phyloP scores from a whole-genome alignment of 2,797 vertebrate genomes.

The Poecilia velifera region DNA sequence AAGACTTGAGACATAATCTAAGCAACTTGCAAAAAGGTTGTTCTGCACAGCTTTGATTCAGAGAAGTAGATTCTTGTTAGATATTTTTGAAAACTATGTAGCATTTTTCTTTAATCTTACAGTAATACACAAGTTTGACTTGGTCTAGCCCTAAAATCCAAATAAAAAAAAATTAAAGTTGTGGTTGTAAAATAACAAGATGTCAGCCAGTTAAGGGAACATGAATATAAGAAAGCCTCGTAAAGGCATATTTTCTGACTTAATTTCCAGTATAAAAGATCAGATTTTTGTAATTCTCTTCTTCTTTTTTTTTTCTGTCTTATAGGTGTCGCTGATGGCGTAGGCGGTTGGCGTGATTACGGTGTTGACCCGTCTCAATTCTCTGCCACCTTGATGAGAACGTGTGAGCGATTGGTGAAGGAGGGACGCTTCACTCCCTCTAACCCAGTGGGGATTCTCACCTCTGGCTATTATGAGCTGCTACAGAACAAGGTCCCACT shows the following conservation, averaged over 20 bases:
- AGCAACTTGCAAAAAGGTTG: background rate
- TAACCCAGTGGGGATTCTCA: conserved; percentile 95
- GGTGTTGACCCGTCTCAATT: conserved; percentile 98
- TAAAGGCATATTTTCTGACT: background rate
- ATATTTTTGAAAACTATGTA: background rate
- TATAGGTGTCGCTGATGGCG: conserved; percentile 95
- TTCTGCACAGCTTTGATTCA: background rate
- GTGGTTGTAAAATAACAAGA: too few species aligned
- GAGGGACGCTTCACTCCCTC: conserved; percentile 95
- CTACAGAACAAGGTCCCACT: conserved; percentile 98
- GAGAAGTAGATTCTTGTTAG: background rate
- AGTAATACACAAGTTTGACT: background rate
- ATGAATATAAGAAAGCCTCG: background rate
- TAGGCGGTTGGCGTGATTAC: conserved; percentile 99
- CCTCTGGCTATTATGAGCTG: conserved; percentile 94
- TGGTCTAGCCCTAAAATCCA: background rate
- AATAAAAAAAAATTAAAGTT: too few species aligned
- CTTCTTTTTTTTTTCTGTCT: background rate
- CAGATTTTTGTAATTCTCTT: background rate
- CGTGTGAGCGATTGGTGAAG: conserved; percentile 95
- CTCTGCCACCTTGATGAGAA: conserved; percentile 96
- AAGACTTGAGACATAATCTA: background rate
- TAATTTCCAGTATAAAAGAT: background rate
- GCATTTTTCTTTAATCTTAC: background rate
- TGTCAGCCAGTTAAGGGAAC: too few species aligned